phyloP scores from a whole-genome alignment of 2,797 vertebrate species.

The Myripristis murdjan region DNA sequence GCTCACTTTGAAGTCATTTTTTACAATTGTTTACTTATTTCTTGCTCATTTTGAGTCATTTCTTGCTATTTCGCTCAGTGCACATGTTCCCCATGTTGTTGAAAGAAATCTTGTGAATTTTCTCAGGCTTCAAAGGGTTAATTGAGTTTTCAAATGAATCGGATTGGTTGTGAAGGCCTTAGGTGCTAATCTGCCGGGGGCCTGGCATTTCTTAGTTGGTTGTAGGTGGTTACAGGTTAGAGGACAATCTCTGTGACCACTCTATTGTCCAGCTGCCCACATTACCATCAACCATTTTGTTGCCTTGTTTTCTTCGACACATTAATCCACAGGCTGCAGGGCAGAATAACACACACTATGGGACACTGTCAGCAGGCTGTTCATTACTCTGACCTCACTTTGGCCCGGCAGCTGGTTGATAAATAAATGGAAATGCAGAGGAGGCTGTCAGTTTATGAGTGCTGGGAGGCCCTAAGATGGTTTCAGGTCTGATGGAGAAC shows the following conservation, averaged over 20 bases:
- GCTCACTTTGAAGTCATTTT: too few relatives aligned
- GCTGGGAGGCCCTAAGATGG: conserved; percentile 55
- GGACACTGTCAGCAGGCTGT: conserved; percentile 55
- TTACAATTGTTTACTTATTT: too few relatives aligned
- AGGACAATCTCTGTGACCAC: conserved; percentile 34
- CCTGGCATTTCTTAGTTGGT: too few relatives aligned
- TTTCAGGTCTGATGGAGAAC: conserved; percentile 80
- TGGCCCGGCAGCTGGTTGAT: conserved; percentile 73
- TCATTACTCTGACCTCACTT: conserved; percentile 66
- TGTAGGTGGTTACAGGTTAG: too few relatives aligned
- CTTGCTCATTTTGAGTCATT: too few relatives aligned
- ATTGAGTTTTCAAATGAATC: too few relatives aligned
- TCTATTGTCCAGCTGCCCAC: conserved; percentile 35
- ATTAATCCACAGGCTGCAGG: conserved; percentile 50
- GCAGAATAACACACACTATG: conserved; percentile 48
- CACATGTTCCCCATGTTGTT: too few relatives aligned
- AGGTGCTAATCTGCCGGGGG: too few relatives aligned
- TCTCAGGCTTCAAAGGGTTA: too few relatives aligned
- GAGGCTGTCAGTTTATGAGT: conserved; percentile 64
- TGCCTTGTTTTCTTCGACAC: conserved; percentile 53
- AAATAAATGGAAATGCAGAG: conserved; percentile 76
- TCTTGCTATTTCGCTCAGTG: too few relatives aligned
- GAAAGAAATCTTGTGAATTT: too few relatives aligned
- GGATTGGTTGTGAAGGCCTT: too few relatives aligned
- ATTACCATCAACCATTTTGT: conserved; percentile 54